A percentile compares a stretch with the other conserved stretches of the same genome.
These are phyloP conservation scores for Lucilia sericata DNA, from an alignment of 1,140 invertebrate species.

Conservation along the genomic window DNA sequence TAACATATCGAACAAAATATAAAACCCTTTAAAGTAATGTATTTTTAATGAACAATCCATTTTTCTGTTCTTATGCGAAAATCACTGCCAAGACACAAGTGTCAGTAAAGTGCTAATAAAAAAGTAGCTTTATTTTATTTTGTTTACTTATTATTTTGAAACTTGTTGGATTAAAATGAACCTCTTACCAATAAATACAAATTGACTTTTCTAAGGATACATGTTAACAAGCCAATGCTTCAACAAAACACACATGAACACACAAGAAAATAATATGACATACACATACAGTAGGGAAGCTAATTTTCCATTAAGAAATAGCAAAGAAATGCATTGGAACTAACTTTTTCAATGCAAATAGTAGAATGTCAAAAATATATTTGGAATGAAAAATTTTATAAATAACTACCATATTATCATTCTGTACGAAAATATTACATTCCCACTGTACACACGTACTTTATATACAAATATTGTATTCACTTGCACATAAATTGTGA, in stretches of 20 bases:
- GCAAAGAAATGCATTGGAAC: too few species aligned
- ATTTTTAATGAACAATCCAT: too few species aligned
- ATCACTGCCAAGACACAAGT: background rate
- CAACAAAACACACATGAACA: background rate
- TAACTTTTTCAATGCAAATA: too few species aligned
- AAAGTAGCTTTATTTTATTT: background rate
- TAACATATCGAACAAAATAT: too few species aligned
- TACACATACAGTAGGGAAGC: too few species aligned
- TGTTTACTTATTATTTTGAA: background rate
- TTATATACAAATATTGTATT: background rate
- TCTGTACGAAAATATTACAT: background rate
- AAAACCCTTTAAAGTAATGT: too few species aligned
- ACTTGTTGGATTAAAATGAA: background rate
- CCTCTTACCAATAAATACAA: constrained; percentile 20
- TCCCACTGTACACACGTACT: background rate
- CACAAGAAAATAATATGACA: background rate
- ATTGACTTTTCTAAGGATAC: constrained; percentile 35
- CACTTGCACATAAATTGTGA: constrained; percentile 26
- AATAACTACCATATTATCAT: too few species aligned
- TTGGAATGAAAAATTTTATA: too few species aligned
- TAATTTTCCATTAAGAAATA: too few species aligned
- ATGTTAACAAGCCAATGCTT: constrained; percentile 29
- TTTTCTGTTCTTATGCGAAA: too few species aligned
- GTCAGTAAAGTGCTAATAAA: background rate
- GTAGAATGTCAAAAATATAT: too few species aligned